Base-by-base conservation (phyloP, 2,113 vertebrate genomes). In the Silurus meridionalis region DNA sequence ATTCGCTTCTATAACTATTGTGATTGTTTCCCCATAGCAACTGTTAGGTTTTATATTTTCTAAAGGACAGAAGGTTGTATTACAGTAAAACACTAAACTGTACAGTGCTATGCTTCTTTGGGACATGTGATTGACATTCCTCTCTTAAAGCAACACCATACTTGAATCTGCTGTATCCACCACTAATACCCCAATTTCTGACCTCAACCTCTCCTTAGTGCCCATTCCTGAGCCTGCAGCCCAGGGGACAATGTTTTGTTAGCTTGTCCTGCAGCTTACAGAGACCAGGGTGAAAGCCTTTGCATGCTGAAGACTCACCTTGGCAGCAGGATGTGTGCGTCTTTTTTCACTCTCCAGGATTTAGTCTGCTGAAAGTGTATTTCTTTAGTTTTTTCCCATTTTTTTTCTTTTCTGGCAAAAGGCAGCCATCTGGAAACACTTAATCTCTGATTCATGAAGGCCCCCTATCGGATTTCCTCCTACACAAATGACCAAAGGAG, bases 391-490 rank as follows among this genome's bases (percentile, higher is more conserved):
- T 80, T 69, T 64, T 74, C 69, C 83, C 83, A 50, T 75, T 87
- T 88, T 86, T 37, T 63, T 60, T 25, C 55, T 74, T 8, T 55
- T 85, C 72, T 83, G 3, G 87, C 85, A 90, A 92, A 93, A 91
- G 91, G 87, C 92, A 90, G 89, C 93, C 95, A 95, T 95, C 94
- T 95, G 94, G 95, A 95, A 95, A 92, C 94, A 94, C 93, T 95
- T 95, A 94, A 53, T 89, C 91, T 86, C 91, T 93, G 93, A 93
- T 94, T 94, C 93, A 93, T 87, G 86, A 93, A 92, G 90, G 91
- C 91, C 91, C 92, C 90, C 92, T 93, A 93, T 95, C 87, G 87
- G 90, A 93, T 95, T 95, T 94, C 93, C 92, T 88, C 91, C 89
- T 89, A 91, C 91, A 90, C 91, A 91, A 92, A 93, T 89, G 90